Conservation (phyloP, 2,888 invertebrate genomes). For the Tipula lateralis region DNA sequence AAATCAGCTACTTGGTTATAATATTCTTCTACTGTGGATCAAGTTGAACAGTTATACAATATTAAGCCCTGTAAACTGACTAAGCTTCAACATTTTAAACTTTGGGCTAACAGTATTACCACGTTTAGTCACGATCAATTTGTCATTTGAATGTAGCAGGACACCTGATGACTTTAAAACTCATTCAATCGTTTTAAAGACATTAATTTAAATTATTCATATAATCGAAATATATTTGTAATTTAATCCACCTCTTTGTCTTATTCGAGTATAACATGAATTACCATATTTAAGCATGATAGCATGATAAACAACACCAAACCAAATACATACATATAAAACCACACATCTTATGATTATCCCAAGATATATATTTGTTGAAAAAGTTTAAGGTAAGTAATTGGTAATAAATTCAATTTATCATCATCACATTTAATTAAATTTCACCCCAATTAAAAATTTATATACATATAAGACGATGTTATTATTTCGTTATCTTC, state of each 20-base stretch:
- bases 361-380: background rate
- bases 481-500: background rate
- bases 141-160: too few relatives aligned
- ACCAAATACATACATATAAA: background rate
- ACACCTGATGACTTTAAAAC: too few relatives aligned
- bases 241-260: background rate
- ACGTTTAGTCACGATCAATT: too few relatives aligned
- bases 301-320: background rate
- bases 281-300: background rate
- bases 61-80: too few relatives aligned
- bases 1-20: too few relatives aligned
- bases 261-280: background rate
- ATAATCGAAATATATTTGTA: background rate
- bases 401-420: conserved; percentile 13
- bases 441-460: conserved; percentile 19
- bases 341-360: background rate
- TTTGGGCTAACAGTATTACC: too few relatives aligned
- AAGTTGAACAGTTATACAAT: too few relatives aligned
- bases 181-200: too few relatives aligned
- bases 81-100: too few relatives aligned
- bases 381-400: background rate
- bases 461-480: background rate
- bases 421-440: conserved; percentile 19
- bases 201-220: too few relatives aligned
- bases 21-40: too few relatives aligned